A percentile compares a stretch with the other conserved stretches of the same genome.
Evolutionary conservation across 2,113 vertebrate genomes (phyloP).

Genomic region (Procapra przewalskii): DNA sequence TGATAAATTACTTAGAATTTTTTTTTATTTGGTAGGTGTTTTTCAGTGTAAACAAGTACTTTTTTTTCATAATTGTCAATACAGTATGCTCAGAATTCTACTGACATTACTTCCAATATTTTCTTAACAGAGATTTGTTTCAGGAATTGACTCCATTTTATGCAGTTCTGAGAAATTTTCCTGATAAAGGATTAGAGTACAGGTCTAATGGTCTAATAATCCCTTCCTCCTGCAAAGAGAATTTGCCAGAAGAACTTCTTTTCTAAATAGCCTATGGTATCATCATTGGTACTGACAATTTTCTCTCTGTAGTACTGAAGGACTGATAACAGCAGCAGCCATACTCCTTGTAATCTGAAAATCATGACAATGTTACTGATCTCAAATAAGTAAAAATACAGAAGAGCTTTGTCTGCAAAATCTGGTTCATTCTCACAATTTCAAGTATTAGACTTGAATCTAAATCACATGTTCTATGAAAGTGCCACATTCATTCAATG

Average conservation of each 20-base stretch:
- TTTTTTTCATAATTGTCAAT: not conserved
- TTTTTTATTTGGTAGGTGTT: not conserved
- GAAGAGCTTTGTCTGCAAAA: not conserved
- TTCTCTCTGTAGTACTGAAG: not conserved
- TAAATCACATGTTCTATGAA: not conserved
- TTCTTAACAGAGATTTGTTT: not conserved
- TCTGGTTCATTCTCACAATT: not conserved
- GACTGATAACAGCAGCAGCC: not conserved
- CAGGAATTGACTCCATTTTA: not conserved
- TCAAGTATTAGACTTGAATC: not conserved
- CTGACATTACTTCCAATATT: not conserved
- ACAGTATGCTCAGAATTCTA: not conserved
- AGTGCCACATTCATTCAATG: not conserved
- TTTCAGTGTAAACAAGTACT: not conserved
- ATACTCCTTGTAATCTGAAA: not conserved
- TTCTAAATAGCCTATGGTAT: not conserved
- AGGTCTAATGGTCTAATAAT: not conserved
- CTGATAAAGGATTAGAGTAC: not conserved
- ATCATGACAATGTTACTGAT: not conserved
- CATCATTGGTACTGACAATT: not conserved
- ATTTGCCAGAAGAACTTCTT: not conserved
- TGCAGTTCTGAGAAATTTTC: not conserved
- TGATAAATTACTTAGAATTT: not conserved
- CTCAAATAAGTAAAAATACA: slow-evolving; percentile 28
- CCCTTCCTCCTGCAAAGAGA: not conserved